Evolutionary conservation across 2,113 vertebrate genomes (phyloP).

Genomic region (Cacatua alba): DNA sequence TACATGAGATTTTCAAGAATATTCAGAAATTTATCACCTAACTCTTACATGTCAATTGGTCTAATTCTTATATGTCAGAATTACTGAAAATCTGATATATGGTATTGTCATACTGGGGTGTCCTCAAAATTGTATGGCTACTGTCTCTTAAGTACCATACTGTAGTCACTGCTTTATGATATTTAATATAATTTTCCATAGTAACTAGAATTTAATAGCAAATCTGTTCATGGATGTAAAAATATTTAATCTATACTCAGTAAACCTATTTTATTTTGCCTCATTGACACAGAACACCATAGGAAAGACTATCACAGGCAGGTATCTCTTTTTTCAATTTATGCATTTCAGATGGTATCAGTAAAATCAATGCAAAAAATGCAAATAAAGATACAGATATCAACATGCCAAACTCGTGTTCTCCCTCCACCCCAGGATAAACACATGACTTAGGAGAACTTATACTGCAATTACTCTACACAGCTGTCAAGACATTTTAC

Average conservation of each 20-base stretch:
- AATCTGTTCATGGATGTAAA: not conserved
- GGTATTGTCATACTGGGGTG: not conserved
- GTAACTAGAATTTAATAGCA: not conserved
- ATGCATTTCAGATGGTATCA: not conserved
- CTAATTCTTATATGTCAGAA: not conserved
- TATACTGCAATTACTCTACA: not conserved
- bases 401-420: not conserved
- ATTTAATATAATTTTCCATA: not conserved
- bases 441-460: not conserved
- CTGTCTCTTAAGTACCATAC: not conserved
- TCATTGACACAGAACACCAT: not conserved
- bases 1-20: not conserved
- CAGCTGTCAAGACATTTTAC: not conserved
- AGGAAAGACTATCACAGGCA: not conserved
- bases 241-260: not conserved
- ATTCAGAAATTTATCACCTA: not conserved
- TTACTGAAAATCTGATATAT: not conserved
- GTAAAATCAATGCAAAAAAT: not conserved
- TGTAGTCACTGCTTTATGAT: not conserved
- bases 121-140: not conserved
- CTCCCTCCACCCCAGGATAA: not conserved
- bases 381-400: not conserved
- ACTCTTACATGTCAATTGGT: not conserved
- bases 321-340: not conserved
- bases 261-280: not conserved